phyloP scores from a whole-genome alignment of 92 coral and sea anemone species.

The Diadumene lineata region DNA sequence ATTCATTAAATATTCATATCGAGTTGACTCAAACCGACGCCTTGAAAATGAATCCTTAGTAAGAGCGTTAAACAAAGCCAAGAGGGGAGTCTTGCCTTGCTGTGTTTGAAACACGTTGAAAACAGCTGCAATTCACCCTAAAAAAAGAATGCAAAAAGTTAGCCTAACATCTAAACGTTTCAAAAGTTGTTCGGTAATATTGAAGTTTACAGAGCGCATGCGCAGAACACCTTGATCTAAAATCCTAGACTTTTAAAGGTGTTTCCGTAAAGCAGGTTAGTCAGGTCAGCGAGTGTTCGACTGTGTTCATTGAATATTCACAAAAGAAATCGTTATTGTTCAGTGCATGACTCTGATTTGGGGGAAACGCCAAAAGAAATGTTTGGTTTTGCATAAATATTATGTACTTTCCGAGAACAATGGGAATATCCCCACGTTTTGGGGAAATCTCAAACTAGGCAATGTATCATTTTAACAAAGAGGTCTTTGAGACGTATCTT shows the following conservation, averaged over 20 bases:
- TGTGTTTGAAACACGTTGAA: conserved; percentile 6
- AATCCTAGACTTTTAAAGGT: conserved; percentile 13
- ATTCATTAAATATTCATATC: conserved; percentile 74
- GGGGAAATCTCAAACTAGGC: conserved; percentile 33
- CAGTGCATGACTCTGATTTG: conserved; percentile 19
- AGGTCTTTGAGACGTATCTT: conserved; percentile 36
- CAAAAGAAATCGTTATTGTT: conserved; percentile 31
- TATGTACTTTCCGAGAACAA: conserved; percentile 46
- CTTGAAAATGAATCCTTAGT: conserved; percentile 6
- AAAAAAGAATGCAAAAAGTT: conserved; percentile 16
- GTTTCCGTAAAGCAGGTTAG: conserved; percentile 17
- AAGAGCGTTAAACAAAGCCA: conserved; percentile 15
- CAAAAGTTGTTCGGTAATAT: conserved; percentile 50
- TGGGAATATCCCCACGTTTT: conserved; percentile 47
- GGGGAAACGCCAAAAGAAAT: conserved; percentile 49
- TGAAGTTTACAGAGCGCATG: conserved; percentile 73
- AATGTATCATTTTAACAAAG: conserved; percentile 36
- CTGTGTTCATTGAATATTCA: conserved; percentile 33
- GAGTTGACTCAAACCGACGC: conserved; percentile 44
- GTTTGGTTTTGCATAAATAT: conserved; percentile 66
- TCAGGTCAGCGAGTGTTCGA: conserved; percentile 31
- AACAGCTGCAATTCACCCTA: conserved; percentile 20
- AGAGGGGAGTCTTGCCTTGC: conserved; percentile 7
- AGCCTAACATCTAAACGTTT: conserved; percentile 13
- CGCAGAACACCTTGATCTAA: conserved; percentile 54